phyloP scores from a whole-genome alignment of 2,888 invertebrate species.

The Perdita meconis region DNA sequence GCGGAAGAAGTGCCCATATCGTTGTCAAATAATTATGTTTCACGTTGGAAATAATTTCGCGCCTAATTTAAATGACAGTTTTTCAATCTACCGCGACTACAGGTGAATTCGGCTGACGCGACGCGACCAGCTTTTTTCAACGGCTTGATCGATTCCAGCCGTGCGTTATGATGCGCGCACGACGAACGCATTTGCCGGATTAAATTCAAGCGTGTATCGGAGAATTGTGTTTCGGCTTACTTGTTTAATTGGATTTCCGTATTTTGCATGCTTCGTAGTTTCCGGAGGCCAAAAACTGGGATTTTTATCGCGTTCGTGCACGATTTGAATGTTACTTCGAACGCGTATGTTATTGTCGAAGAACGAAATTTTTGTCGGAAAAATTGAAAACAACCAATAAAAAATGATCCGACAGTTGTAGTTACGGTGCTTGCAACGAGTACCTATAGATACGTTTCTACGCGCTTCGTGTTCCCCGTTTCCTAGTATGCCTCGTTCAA shows the following conservation, averaged over 20 bases:
- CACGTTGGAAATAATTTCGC: too few relatives aligned
- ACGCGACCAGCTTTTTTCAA: not conserved
- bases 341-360: not conserved
- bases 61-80: too few relatives aligned
- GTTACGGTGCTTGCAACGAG: not conserved
- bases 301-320: conserved; percentile 8
- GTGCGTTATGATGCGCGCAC: conserved; percentile 31
- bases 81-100: too few relatives aligned
- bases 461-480: not conserved
- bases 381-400: conserved; percentile 3
- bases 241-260: conserved; percentile 47
- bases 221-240: conserved; percentile 54
- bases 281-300: not conserved
- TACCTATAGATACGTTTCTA: not conserved
- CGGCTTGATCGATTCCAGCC: conserved; percentile 36
- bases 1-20: too few relatives aligned
- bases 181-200: conserved; percentile 23
- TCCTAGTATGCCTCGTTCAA: too few relatives aligned
- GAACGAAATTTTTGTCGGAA: not conserved
- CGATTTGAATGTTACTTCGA: conserved; percentile 6
- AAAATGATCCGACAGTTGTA: not conserved
- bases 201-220: conserved; percentile 29
- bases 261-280: conserved; percentile 14
- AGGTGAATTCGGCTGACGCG: too few relatives aligned
- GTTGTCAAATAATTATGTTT: too few relatives aligned